Percentiles rank a stretch among this genome's conserved stretches.
These are phyloP conservation scores for Apantesis nais DNA, from an alignment of 2,888 invertebrate species.

Conservation along the genomic window DNA sequence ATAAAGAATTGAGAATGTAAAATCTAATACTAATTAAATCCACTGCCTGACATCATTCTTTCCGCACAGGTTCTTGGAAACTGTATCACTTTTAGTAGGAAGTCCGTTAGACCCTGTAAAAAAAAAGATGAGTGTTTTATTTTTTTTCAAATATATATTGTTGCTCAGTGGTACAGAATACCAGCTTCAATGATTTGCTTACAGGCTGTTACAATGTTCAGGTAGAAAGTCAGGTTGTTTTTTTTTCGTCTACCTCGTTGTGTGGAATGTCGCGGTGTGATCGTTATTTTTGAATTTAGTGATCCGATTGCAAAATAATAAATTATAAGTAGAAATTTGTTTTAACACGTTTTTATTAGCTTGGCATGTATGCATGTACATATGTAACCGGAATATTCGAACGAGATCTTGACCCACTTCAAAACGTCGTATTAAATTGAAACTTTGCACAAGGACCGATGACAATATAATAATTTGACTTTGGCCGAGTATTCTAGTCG, in stretches of 20 bases:
- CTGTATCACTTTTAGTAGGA: slow-evolving; percentile 88
- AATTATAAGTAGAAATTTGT: no score
- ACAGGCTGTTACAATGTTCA: not conserved
- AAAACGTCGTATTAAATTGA: no score
- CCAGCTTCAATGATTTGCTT: not conserved
- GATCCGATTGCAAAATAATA: no score
- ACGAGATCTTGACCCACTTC: no score
- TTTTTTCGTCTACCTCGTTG: no score
- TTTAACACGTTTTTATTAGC: no score
- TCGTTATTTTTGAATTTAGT: not conserved
- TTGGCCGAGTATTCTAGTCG: no score
- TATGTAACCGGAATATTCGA: no score
- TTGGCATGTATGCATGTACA: no score
- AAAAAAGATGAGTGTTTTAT: slow-evolving; percentile 20
- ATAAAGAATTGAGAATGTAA: not conserved
- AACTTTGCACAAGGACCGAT: no score
- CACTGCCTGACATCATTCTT: slow-evolving; percentile 88
- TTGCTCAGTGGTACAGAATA: not conserved
- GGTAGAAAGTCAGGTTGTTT: not conserved
- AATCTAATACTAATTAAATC: slow-evolving; percentile 60
- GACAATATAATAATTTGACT: no score
- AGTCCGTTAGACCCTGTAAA: slow-evolving; percentile 88
- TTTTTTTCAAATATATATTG: not conserved
- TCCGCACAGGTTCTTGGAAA: slow-evolving; percentile 90
- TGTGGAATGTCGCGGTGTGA: not conserved